Percentiles rank a stretch among this genome's conserved stretches.
Conservation (phyloP, 2,113 vertebrate species). For the Circaetus cinerascens region DNA sequence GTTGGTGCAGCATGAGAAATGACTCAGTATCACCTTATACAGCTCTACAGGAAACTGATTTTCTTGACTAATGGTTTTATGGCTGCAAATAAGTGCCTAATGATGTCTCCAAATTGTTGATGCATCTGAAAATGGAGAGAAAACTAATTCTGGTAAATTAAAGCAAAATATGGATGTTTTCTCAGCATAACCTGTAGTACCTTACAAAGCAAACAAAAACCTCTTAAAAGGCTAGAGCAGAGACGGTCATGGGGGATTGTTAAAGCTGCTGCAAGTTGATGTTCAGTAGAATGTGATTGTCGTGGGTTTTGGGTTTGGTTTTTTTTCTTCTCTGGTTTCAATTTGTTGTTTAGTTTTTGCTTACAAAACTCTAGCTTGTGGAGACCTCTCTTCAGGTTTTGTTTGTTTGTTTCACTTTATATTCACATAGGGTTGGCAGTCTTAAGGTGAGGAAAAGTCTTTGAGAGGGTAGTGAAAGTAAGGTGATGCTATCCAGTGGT, state of each 20-base stretch:
- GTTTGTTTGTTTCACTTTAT: not conserved
- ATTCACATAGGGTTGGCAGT: not conserved
- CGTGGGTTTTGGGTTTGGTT: not conserved
- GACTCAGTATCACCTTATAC: not conserved
- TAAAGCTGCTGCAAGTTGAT: not conserved
- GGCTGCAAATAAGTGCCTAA: not conserved
- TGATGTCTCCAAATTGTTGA: conserved; percentile 1
- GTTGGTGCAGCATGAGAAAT: not conserved
- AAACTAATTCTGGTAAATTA: conserved; percentile 12
- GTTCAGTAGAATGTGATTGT: not conserved
- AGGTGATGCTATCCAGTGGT: not conserved
- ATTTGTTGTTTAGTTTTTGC: not conserved
- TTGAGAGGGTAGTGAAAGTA: not conserved
- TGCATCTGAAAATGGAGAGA: not conserved
- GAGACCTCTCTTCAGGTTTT: not conserved
- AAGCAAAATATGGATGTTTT: not conserved
- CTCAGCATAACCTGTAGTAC: not conserved
- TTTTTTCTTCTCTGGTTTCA: not conserved
- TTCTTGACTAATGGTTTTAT: not conserved
- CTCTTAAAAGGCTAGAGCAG: not conserved
- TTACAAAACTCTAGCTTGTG: not conserved
- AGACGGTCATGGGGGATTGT: not conserved
- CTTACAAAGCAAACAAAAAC: not conserved
- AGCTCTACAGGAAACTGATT: not conserved
- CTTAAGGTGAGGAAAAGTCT: not conserved